Base-by-base conservation (phyloP, 2,888 invertebrate species). In the Erebia palarica region DNA sequence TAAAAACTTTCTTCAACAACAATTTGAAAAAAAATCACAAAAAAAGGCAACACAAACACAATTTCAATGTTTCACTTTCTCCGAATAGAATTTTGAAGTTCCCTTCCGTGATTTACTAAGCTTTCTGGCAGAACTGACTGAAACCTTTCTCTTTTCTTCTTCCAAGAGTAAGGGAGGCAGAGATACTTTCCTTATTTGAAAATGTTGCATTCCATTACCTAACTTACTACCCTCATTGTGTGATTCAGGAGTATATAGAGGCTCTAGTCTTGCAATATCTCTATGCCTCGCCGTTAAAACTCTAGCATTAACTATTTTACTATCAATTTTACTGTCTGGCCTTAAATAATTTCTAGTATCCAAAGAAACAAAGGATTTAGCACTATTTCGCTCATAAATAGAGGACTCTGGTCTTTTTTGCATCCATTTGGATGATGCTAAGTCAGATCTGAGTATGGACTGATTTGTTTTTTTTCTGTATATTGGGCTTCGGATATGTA, bases 361-460 rank as follows among this genome's bases (percentile, higher is more conserved):
- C 70, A 92, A 81, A 42, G 92, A 93, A 73, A 90, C 88, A 77
- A 90, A 92, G 49, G 92, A 92, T 77, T 92, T 93, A 74, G 93
- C 93, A 83, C 93, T 93, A 80, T 88, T 90, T 77, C 93, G 88
- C 78, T 89, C 92, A 82, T 84, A 87, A 79, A 86, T 75, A 1
- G 92, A 89, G 0, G 92, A 92, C 68, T 93, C 93, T 0, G 93
- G 92, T 73, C 92, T 83, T 0, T 84, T 85, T 68, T 87, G 84
- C 90, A 92, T 91, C 94, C 94, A 94, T n/a, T 86, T 81, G 0
- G 93, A 94, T 0, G 93, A 94, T 1, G 91, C 91, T 16, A 93
- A 78, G 69, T 94, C 94, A 2, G 94, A 94, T 79, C 88, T 86
- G 14, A 94, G 74, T 68, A 93, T 87, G 1, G 89, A 89, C 2